Evolutionary conservation across 2,888 invertebrate species (phyloP).

Genomic region (Maniola hyperantus): DNA sequence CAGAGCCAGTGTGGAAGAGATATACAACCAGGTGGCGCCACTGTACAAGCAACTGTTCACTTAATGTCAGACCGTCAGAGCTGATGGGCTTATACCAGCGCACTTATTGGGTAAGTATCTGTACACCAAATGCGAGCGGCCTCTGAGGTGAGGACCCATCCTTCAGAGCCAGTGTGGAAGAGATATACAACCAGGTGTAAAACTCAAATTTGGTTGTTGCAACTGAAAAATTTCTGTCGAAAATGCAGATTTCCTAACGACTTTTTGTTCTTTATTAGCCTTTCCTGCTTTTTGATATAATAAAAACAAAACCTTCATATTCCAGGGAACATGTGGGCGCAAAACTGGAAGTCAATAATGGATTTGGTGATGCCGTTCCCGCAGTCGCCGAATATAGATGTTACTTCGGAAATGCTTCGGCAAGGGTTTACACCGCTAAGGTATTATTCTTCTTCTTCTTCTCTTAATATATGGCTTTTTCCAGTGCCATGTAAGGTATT

Average conservation of each 20-base stretch:
- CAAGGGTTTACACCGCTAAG: conserved; percentile 88
- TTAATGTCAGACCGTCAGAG: conserved; percentile 86
- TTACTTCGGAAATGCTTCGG: conserved; percentile 89
- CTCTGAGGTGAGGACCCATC: conserved; percentile 89
- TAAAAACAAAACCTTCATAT: neutral
- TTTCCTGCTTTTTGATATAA: too few relatives aligned
- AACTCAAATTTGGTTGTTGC: too few relatives aligned
- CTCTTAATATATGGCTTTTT: too few relatives aligned
- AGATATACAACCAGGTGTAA: conserved; percentile 84
- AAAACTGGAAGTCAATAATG: conserved; percentile 90
- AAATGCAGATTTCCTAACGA: too few relatives aligned
- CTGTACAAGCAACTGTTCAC: conserved; percentile 92
- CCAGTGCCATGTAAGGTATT: too few relatives aligned
- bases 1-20: conserved; percentile 80
- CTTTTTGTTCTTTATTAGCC: too few relatives aligned
- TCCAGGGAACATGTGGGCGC: conserved; percentile 91
- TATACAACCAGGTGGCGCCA: conserved; percentile 86
- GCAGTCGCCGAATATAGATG: conserved; percentile 86
- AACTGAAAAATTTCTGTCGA: too few relatives aligned
- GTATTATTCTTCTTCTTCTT: too few relatives aligned
- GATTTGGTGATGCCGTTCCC: conserved; percentile 90
- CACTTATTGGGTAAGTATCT: conserved; percentile 86
- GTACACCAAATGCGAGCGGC: conserved; percentile 87
- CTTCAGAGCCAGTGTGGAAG: conserved; percentile 82
- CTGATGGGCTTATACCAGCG: conserved; percentile 91